A percentile compares a stretch with the other conserved stretches of the same genome.
Evolutionary conservation across 2,888 invertebrate genomes (phyloP).

Genomic region (Xanthia icteritia): DNA sequence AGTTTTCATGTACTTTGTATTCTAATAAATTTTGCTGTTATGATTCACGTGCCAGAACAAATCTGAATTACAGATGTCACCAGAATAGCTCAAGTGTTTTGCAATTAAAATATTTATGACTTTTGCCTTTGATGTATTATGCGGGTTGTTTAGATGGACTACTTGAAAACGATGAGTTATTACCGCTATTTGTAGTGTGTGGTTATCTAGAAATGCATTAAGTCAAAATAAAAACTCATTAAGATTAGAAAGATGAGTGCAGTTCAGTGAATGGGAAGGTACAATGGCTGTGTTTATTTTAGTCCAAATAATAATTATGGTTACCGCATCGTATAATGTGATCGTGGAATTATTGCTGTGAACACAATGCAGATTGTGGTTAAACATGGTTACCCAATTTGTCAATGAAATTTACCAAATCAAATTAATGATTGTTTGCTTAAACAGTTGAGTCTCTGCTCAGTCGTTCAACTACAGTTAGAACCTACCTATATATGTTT

Average conservation of each 20-base stretch:
- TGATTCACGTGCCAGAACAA: conserved; percentile 56
- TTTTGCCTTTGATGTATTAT: conserved; percentile 72
- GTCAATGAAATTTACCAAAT: neutral
- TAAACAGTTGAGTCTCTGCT: neutral
- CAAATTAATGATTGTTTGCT: neutral
- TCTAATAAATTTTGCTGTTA: conserved; percentile 56
- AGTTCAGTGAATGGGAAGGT: conserved; percentile 28
- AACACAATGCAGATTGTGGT: neutral
- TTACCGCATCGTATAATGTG: neutral
- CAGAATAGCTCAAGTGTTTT: conserved; percentile 68
- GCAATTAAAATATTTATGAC: conserved; percentile 82
- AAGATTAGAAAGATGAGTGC: conserved; percentile 64
- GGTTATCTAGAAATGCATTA: conserved; percentile 80
- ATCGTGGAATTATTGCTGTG: neutral
- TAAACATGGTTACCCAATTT: conserved; percentile 3
- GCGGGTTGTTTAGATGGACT: conserved; percentile 73
- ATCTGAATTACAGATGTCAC: conserved; percentile 68
- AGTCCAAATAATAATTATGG: neutral
- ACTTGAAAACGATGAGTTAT: conserved; percentile 84
- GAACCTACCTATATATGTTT: neutral
- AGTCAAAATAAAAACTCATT: conserved; percentile 74
- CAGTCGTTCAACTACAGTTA: neutral
- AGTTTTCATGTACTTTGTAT: conserved; percentile 61
- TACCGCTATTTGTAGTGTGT: conserved; percentile 75
- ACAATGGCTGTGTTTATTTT: conserved; percentile 27